phyloP scores from a whole-genome alignment of 2,113 vertebrate species.

The Tympanuchus pallidicinctus region DNA sequence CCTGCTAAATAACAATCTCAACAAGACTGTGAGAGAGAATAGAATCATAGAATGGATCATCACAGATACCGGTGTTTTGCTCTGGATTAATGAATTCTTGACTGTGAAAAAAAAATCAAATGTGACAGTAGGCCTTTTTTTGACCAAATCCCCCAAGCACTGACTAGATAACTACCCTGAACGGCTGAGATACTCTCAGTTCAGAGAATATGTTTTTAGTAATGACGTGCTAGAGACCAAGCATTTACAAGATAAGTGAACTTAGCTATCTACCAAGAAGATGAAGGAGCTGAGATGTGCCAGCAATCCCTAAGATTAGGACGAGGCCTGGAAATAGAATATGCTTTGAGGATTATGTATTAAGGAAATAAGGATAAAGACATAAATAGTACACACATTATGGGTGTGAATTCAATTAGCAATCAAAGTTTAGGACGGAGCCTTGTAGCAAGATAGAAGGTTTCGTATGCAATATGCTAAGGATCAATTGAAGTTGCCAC shows the following conservation, averaged over 20 bases:
- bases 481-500: not conserved
- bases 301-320: not conserved
- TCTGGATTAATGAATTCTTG: not conserved
- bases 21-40: not conserved
- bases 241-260: not conserved
- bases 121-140: not conserved
- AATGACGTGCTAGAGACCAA: not conserved
- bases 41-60: no score
- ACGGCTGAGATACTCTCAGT: not conserved
- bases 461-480: not conserved
- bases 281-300: not conserved
- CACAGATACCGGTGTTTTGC: not conserved
- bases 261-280: not conserved
- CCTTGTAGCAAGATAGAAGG: not conserved
- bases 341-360: not conserved
- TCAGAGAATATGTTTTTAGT: not conserved
- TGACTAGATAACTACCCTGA: not conserved
- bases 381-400: not conserved
- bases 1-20: conserved; percentile 30
- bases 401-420: not conserved
- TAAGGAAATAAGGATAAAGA: not conserved
- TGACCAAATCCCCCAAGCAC: not conserved
- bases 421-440: not conserved
- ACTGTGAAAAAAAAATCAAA: conserved; percentile 23
- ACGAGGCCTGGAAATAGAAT: not conserved